A percentile compares a stretch with the other conserved stretches of the same genome.
Conservation (phyloP, 2,113 vertebrate genomes). For the Rattus rattus region DNA sequence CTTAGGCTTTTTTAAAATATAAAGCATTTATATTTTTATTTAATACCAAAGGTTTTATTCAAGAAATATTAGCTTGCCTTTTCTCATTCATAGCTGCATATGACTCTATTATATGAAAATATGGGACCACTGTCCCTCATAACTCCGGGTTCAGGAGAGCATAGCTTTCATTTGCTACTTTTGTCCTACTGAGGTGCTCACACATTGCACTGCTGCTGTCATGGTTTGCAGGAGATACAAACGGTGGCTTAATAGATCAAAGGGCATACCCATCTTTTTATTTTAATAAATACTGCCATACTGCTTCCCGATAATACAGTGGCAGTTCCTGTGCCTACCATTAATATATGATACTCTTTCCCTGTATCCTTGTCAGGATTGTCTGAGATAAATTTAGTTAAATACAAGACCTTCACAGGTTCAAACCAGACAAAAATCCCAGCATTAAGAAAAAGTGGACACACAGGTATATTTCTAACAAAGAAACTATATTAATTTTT, state of each 20-base stretch:
- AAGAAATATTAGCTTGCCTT: not conserved
- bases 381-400: slow-evolving; percentile 25
- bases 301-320: slow-evolving; percentile 47
- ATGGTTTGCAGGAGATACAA: slow-evolving; percentile 19
- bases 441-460: not conserved
- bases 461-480: not conserved
- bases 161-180: not conserved
- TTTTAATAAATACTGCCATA: slow-evolving; percentile 48
- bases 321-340: not conserved
- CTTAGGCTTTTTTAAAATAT: not conserved
- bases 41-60: not conserved
- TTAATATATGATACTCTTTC: not conserved
- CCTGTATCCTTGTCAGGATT: not conserved
- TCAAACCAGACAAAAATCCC: not conserved
- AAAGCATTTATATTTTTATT: not conserved
- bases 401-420: not conserved
- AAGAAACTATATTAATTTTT: not conserved
- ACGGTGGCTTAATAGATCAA: slow-evolving; percentile 37
- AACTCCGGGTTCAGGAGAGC: not conserved
- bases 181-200: not conserved
- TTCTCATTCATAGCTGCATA: not conserved
- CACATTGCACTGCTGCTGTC: not conserved
- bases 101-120: not conserved
- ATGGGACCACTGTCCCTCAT: not conserved
- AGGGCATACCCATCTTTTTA: slow-evolving; percentile 20